Percentiles rank a stretch among this genome's conserved stretches.
phyloP scores from a whole-genome alignment of 1,140 invertebrate species.

The Ridgeia piscesae region DNA sequence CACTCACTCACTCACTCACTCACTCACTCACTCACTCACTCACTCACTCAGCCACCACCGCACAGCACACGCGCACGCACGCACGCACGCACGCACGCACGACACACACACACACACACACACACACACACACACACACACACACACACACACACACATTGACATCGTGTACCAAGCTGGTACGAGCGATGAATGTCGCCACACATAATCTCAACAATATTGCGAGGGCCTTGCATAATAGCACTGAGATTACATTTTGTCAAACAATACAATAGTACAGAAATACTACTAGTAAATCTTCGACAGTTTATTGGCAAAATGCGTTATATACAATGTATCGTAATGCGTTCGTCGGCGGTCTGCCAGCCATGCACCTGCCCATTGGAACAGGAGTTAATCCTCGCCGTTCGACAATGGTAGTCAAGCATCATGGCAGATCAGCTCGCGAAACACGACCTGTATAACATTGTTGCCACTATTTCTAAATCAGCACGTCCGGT shows the following conservation, averaged over 20 bases:
- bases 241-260: not conserved
- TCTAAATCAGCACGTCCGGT: not conserved
- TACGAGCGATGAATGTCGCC: not conserved
- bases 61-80: no score
- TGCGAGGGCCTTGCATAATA: not conserved
- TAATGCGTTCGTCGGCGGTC: not conserved
- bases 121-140: no score
- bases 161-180: not conserved
- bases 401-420: not conserved
- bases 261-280: not conserved
- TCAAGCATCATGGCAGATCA: not conserved
- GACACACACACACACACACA: no score
- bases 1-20: no score
- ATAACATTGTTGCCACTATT: not conserved
- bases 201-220: not conserved
- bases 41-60: no score
- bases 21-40: no score
- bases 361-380: not conserved
- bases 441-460: not conserved
- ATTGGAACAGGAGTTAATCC: not conserved
- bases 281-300: not conserved
- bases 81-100: no score
- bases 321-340: not conserved
- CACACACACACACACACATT: no score
- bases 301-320: not conserved